Conservation (phyloP, 1,140 invertebrate genomes). For the Leguminivora glycinivorella region DNA sequence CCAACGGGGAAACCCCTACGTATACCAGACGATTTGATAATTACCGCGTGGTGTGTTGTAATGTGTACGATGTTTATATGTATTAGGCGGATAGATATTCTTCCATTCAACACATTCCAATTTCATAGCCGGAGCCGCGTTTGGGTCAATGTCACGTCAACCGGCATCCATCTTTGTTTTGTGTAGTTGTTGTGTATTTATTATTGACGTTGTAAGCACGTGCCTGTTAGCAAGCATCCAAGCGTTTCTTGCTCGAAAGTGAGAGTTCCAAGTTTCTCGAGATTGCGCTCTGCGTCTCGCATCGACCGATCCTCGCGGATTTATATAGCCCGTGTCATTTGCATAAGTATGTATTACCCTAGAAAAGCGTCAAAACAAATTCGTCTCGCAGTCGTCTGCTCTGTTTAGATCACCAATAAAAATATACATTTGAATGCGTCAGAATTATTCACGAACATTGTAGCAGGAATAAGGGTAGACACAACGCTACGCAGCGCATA, state of each 20-base stretch:
- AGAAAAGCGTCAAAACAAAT: slow-evolving; percentile 9
- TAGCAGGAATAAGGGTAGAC: background rate
- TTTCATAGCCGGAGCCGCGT: slow-evolving; percentile 34
- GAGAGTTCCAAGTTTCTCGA: slow-evolving; percentile 67
- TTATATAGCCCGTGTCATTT: slow-evolving; percentile 33
- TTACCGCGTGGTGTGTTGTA: slow-evolving; percentile 53
- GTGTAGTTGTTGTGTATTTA: slow-evolving; percentile 55
- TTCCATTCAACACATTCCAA: slow-evolving; percentile 44
- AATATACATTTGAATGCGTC: background rate
- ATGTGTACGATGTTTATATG: slow-evolving; percentile 45
- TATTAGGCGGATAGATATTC: slow-evolving; percentile 32
- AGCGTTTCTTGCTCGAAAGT: slow-evolving; percentile 67
- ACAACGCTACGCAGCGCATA: background rate
- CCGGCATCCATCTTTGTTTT: slow-evolving; percentile 52
- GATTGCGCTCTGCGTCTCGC: slow-evolving; percentile 48
- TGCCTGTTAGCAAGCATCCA: slow-evolving; percentile 40
- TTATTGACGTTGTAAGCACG: slow-evolving; percentile 56
- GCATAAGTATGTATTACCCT: slow-evolving; percentile 18
- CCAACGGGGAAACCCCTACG: slow-evolving; percentile 68
- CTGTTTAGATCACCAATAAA: background rate
- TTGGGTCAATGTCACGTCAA: slow-evolving; percentile 65
- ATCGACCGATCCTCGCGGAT: slow-evolving; percentile 49
- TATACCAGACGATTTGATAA: slow-evolving; percentile 70
- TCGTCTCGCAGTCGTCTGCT: slow-evolving; percentile 7
- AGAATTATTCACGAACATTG: slow-evolving; percentile 8